Evolutionary conservation across 2,797 vertebrate species (phyloP).

Genomic region (Gastrophryne carolinensis): DNA sequence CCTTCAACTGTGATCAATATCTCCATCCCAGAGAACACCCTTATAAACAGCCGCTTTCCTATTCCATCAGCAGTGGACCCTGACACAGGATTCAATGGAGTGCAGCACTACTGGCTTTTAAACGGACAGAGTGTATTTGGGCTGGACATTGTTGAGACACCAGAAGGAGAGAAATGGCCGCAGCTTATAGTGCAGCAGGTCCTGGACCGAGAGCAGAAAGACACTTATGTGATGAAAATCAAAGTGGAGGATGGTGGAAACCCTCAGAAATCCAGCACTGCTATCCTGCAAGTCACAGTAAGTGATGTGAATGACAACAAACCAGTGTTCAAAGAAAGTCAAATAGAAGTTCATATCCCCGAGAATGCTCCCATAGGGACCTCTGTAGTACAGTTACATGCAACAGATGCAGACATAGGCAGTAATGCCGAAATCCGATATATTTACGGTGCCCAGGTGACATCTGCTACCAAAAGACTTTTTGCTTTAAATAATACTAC

Average conservation of each 20-base stretch:
- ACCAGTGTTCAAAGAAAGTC: slow-evolving; percentile 94
- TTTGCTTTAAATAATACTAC: slow-evolving; percentile 95
- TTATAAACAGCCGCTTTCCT: slow-evolving; percentile 97
- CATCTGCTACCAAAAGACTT: slow-evolving; percentile 91
- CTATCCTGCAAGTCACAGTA: slow-evolving; percentile 96
- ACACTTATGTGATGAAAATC: slow-evolving; percentile 99
- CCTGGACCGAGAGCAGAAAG: slow-evolving; percentile 97
- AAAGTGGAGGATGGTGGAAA: slow-evolving; percentile 97
- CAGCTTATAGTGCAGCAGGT: slow-evolving; percentile 98
- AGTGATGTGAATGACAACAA: slow-evolving; percentile 98
- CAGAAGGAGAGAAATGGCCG: slow-evolving; percentile 98
- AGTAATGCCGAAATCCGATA: slow-evolving; percentile 96
- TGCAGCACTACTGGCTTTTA: slow-evolving; percentile 95
- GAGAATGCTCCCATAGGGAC: slow-evolving; percentile 93
- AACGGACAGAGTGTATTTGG: slow-evolving; percentile 96
- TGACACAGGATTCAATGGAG: slow-evolving; percentile 95
- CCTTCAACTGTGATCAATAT: slow-evolving; percentile 98
- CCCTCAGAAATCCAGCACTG: slow-evolving; percentile 98
- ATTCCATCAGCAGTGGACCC: slow-evolving; percentile 98
- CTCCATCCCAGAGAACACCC: slow-evolving; percentile 97
- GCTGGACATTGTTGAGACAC: slow-evolving; percentile 97
- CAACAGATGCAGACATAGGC: slow-evolving; percentile 95
- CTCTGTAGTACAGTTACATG: slow-evolving; percentile 93
- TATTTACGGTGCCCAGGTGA: slow-evolving; percentile 93
- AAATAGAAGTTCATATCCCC: slow-evolving; percentile 94